phyloP scores from a whole-genome alignment of 2,113 vertebrate species.

The Gymnorhina tibicen region DNA sequence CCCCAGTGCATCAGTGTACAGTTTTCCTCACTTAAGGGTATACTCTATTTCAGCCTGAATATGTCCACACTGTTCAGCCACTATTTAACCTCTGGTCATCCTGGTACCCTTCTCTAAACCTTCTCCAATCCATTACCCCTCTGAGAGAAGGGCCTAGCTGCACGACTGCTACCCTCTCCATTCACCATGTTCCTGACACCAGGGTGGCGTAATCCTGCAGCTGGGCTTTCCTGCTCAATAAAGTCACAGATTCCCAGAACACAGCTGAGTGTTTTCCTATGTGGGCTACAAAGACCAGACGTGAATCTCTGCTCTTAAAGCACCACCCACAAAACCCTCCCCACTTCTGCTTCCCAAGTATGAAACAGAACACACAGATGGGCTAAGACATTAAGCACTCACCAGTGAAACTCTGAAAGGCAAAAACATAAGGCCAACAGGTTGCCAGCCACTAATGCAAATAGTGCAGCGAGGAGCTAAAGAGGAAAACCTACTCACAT shows the following conservation, averaged over 20 bases:
- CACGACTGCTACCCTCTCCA: neutral
- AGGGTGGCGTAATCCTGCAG: neutral
- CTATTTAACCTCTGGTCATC: neutral
- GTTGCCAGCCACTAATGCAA: neutral
- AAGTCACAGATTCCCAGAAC: neutral
- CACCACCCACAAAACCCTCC: neutral
- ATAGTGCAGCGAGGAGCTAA: neutral
- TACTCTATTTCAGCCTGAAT: neutral
- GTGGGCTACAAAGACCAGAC: neutral
- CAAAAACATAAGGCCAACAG: neutral
- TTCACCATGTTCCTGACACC: neutral
- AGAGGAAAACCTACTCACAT: conserved; percentile 77
- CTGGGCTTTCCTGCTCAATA: neutral
- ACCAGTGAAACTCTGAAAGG: neutral
- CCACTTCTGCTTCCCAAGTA: neutral
- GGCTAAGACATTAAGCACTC: neutral
- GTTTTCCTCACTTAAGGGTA: neutral
- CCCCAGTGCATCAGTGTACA: neutral
- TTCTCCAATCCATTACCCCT: neutral
- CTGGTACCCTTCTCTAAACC: neutral
- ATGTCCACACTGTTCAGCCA: neutral
- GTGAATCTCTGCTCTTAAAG: neutral
- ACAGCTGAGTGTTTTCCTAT: neutral
- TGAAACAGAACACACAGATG: neutral
- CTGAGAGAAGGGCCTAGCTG: neutral